phyloP scores from a whole-genome alignment of 2,797 vertebrate species.

The Spheniscus humboldti region DNA sequence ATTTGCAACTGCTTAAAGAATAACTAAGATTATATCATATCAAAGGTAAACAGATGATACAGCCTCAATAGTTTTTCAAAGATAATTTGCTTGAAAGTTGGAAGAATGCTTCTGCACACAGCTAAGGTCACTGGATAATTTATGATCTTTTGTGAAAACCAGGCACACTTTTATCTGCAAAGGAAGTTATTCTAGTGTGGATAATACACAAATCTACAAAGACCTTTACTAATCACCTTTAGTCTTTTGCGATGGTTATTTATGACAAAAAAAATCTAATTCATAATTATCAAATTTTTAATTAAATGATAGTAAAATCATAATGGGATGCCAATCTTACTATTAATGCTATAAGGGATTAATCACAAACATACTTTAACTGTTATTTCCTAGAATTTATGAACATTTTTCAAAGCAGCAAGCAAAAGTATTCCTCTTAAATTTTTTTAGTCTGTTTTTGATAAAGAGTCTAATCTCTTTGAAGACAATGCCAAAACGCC shows the following conservation, averaged over 20 bases:
- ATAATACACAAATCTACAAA: background rate
- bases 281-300: background rate
- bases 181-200: background rate
- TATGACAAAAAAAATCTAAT: background rate
- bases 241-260: background rate
- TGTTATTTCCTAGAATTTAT: background rate
- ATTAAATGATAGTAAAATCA: background rate
- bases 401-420: background rate
- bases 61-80: background rate
- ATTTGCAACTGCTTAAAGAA: background rate
- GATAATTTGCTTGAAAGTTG: background rate
- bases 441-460: background rate
- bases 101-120: background rate
- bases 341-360: background rate
- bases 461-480: background rate
- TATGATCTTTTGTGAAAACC: background rate
- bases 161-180: background rate
- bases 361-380: background rate
- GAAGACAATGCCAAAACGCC: background rate
- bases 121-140: slow-evolving; percentile 1
- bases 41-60: background rate
- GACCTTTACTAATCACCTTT: background rate
- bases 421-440: background rate
- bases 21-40: background rate
- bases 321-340: background rate